These are phyloP conservation scores for Hirtodrosophila trivittata DNA, from an alignment of 2,888 invertebrate species.

Conservation along the genomic window DNA sequence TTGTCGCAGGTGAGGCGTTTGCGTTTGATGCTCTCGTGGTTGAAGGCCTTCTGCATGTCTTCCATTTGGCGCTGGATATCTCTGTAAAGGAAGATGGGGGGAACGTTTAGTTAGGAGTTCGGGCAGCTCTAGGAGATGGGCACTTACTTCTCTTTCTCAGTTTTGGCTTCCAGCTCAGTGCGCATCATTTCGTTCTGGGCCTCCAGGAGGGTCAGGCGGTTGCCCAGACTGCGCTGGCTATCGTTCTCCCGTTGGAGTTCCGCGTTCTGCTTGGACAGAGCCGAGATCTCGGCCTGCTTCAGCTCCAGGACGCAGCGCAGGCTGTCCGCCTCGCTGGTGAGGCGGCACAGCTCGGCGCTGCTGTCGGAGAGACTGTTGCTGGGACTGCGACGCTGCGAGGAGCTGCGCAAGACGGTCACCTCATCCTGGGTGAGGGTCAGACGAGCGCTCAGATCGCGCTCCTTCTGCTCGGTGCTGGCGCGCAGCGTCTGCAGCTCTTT, in stretches of 20 bases:
- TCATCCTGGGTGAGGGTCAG: conserved; percentile 82
- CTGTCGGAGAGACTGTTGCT: conserved; percentile 39
- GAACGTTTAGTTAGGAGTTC: conserved; percentile 8
- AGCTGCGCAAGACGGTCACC: conserved; percentile 75
- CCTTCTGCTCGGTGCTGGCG: conserved; percentile 74
- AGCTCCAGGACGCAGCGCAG: conserved; percentile 94
- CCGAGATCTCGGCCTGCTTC: conserved; percentile 92
- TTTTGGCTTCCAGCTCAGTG: conserved; percentile 86
- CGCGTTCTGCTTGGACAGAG: conserved; percentile 89
- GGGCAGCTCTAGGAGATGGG: background rate
- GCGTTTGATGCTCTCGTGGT: conserved; percentile 91
- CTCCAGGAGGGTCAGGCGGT: conserved; percentile 90
- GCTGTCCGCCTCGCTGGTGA: conserved; percentile 91
- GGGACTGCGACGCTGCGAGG: conserved; percentile 62
- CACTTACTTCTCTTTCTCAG: conserved; percentile 86
- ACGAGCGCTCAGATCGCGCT: conserved; percentile 82
- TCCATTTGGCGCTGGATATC: conserved; percentile 89
- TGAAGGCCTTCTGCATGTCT: conserved; percentile 89
- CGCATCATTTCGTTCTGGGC: conserved; percentile 94
- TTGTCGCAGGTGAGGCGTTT: conserved; percentile 91
- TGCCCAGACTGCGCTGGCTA: conserved; percentile 88
- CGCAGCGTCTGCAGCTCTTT: conserved; percentile 79
- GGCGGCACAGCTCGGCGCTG: conserved; percentile 79
- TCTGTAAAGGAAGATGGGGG: conserved; percentile 84
- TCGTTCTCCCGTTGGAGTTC: conserved; percentile 90